Evolutionary conservation across 2,888 invertebrate species (phyloP), one percentile per base, ranked within the genome.

Genomic region (Phalangium opilio): DNA sequence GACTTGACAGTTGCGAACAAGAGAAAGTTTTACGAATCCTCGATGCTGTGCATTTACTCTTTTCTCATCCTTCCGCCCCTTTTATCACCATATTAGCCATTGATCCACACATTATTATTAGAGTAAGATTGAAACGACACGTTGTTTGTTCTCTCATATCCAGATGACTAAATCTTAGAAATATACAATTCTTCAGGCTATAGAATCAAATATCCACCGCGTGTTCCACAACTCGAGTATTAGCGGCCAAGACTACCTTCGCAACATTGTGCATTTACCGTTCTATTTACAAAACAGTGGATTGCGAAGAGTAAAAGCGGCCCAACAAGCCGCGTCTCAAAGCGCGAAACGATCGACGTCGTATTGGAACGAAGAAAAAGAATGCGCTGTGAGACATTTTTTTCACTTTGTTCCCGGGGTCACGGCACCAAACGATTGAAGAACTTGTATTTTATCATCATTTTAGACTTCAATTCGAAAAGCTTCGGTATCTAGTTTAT

Each of bases 211-310:
- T 67, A 84, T 86, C 59, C 76, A 84, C 14, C 75, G 86, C 18
- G 75, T 87, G 32, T 83, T 90, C 60, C 82, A 81, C 32, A 93
- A 93, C 66, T 86, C 82, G 53, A 84, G 83, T 65, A 90, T 95
- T 57, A 90, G 90, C 50, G 93, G 93, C 0, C 89, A 91, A 72
- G 68, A 70, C 55, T 93, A 91, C 64, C 70, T 95, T 43, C 77
- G 87, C 53, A 96, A 96, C 66, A 81, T 96, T 74, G 90, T 98
- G 19, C 96, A 95, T 65, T 73, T 98, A 60, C 98, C 98, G 0
- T 96, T 98, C 70, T 98, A 90, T 67, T 73, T 98, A 49, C 96
- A 98, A 72, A 95, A 93, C 70, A 90, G 93, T 1, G 93, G 91
- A 10, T 68, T 96, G 50, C 75, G 91, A 1, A 80, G 86, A 59